phyloP scores from a whole-genome alignment of 1,140 invertebrate genomes.

The Eueides isabella region DNA sequence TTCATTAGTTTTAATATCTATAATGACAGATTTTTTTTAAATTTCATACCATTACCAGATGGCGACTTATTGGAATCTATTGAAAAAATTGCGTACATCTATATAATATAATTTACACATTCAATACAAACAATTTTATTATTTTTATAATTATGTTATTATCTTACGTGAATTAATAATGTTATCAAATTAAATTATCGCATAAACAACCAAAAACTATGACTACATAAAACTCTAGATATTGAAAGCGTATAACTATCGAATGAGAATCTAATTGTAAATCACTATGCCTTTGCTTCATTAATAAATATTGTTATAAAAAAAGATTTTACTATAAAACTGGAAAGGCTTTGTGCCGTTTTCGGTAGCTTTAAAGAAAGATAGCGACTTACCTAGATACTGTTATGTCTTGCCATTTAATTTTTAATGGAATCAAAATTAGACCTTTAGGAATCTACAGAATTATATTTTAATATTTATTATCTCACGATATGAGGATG shows the following conservation, averaged over 20 bases:
- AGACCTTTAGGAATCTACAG: slow-evolving; percentile 3
- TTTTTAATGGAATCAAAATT: not conserved
- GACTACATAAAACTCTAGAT: slow-evolving; percentile 59
- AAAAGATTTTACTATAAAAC: not conserved
- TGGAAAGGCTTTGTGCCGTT: slow-evolving; percentile 2
- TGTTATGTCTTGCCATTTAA: not conserved
- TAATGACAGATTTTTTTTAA: not conserved
- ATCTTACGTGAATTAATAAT: slow-evolving; percentile 16
- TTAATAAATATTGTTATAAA: slow-evolving; percentile 31
- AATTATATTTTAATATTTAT: slow-evolving; percentile 3
- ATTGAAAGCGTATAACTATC: slow-evolving; percentile 66
- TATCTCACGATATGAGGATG: slow-evolving; percentile 48
- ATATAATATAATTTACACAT: slow-evolving; percentile 31
- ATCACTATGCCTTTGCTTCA: slow-evolving; percentile 67
- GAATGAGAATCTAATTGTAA: slow-evolving; percentile 68
- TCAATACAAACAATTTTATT: slow-evolving; percentile 35
- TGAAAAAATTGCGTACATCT: slow-evolving; percentile 24
- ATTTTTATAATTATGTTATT: slow-evolving; percentile 21
- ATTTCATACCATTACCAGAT: slow-evolving; percentile 5
- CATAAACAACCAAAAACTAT: slow-evolving; percentile 57
- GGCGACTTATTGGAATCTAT: slow-evolving; percentile 34
- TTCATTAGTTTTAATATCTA: not conserved
- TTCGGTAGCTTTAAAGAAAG: not conserved
- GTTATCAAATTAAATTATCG: slow-evolving; percentile 33
- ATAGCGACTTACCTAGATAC: not conserved